A percentile compares a stretch with the other conserved stretches of the same genome.
Evolutionary conservation across 2,888 invertebrate genomes (phyloP).

Genomic region (Plagodis dolabraria): DNA sequence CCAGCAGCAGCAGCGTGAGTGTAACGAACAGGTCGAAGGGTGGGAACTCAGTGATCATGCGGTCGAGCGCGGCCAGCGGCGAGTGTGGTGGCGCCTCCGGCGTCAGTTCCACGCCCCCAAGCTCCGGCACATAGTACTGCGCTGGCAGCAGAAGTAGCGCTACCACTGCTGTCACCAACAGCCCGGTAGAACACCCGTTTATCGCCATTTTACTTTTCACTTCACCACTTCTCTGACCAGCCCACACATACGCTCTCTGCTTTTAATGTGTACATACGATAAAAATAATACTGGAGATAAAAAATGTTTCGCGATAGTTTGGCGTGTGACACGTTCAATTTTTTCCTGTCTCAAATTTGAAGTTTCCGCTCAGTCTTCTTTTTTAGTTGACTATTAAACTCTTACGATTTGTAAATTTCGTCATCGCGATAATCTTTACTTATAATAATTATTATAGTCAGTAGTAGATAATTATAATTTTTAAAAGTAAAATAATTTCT

Average conservation of each 20-base stretch:
- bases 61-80: constrained; percentile 17
- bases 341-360: constrained; percentile 33
- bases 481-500: too few species aligned
- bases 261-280: constrained; percentile 26
- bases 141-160: constrained; percentile 61
- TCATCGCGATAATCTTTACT: too few species aligned
- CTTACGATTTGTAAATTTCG: too few species aligned
- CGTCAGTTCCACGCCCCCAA: constrained; percentile 42
- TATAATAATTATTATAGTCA: too few species aligned
- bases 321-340: constrained; percentile 37
- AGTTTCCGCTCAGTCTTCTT: constrained; percentile 8
- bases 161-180: constrained; percentile 59
- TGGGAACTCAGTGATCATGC: constrained; percentile 42
- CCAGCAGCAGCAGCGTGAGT: constrained; percentile 50
- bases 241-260: constrained; percentile 29
- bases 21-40: constrained; percentile 63
- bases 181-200: constrained; percentile 59
- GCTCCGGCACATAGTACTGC: constrained; percentile 65
- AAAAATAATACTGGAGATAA: constrained; percentile 29
- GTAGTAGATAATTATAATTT: too few species aligned
- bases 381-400: too few species aligned
- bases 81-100: constrained; percentile 19
- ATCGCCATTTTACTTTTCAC: constrained; percentile 54
- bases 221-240: constrained; percentile 14
- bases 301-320: constrained; percentile 28